Evolutionary conservation across 2,888 invertebrate genomes (phyloP), one percentile per base, ranked within the genome.

Genomic region (Atrina japonica): DNA sequence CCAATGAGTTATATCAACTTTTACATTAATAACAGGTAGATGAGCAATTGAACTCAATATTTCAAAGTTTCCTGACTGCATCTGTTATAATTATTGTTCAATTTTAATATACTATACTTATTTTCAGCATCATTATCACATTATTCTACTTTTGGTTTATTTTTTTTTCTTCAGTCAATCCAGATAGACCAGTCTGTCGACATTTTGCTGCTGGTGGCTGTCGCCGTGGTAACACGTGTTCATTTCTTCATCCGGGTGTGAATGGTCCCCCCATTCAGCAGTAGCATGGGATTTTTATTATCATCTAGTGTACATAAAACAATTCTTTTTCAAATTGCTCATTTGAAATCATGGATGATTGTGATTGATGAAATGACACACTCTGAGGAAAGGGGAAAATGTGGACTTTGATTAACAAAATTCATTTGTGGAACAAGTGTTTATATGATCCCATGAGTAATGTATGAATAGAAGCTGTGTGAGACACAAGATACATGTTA

Each of bases 201-300:
- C 84, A 86, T 67, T 85, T 83, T 76, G 77, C 83, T 6, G 73
- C 73, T n/a, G 96, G 96, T 0, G 95, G 94, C 73, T 97, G 97
- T 91, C 92, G 95, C 60, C 94, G 95, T 87, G 95, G 95, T 66
- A 95, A 95, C 82, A 94, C 94, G 81, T 97, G 97, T 91, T 93
- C 94, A 64, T 97, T 95, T 90, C 91, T 96, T 80, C 97, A 97
- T 92, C 95, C 95, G 2, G 94, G 93, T 75, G 77, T 86, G 1
- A 86, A 88, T 68, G 87, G 86, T 6, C 88, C 88, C n/a, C 78
- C 79, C 1, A 50, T 63, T 41, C 58, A 63, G 43, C 45, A 55
- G 9, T 18, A 40, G n/a, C 40, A n/a, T 11, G 3, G 3, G 21
- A 30, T 41, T 40, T n/a, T n/a, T n/a, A 47, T 16, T 47, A 21